Evolutionary conservation across 2,113 vertebrate species (phyloP).

Genomic region (Camarhynchus parvulus): DNA sequence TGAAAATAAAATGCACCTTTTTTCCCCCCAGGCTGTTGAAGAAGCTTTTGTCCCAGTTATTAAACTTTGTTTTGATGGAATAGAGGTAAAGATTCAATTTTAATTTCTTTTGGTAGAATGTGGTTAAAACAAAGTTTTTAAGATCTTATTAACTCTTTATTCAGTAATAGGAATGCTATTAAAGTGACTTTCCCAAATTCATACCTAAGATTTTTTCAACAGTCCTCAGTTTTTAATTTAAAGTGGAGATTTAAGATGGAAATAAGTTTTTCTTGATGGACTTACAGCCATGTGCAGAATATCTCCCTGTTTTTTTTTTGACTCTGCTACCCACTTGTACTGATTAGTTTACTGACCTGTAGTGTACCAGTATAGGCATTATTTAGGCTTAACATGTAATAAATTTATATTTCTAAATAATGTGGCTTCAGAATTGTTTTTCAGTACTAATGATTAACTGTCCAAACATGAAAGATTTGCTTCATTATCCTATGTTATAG

Average conservation of each 20-base stretch:
- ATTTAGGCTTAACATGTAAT: background rate
- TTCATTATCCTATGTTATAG: background rate
- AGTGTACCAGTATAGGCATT: background rate
- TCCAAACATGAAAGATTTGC: background rate
- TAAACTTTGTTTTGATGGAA: constrained; percentile 89
- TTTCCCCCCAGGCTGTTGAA: constrained; percentile 83
- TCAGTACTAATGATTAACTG: background rate
- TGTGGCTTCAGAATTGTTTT: background rate
- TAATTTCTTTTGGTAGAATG: background rate
- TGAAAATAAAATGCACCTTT: constrained; percentile 9
- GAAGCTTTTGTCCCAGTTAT: constrained; percentile 92
- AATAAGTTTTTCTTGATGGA: background rate
- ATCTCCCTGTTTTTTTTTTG: background rate
- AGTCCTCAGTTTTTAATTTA: background rate
- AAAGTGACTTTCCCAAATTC: background rate
- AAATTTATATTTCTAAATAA: background rate
- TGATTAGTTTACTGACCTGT: background rate
- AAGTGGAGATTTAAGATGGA: background rate
- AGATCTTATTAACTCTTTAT: background rate
- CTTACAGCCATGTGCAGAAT: background rate
- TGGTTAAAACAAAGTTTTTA: background rate
- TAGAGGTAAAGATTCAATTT: constrained; percentile 80
- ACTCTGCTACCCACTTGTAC: background rate
- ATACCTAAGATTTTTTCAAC: background rate
- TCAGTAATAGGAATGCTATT: background rate